Base-by-base conservation (phyloP, 2,113 vertebrate genomes). In the Epinephelus cyanopodus region DNA sequence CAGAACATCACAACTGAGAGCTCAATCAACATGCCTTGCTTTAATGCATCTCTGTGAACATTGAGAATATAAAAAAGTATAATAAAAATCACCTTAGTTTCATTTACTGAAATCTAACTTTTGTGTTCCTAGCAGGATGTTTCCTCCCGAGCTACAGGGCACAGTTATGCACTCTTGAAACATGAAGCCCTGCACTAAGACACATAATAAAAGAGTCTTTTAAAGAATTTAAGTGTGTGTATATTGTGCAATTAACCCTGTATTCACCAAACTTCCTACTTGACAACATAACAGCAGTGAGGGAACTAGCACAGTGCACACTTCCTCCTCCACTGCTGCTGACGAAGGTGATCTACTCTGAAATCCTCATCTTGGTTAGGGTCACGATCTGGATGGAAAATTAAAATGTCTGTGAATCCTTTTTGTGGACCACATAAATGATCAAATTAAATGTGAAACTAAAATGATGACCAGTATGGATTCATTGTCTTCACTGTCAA, bases 321-420 rank as follows among this genome's bases (percentile, higher is more conserved):
- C 92, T 88, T 78, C 85, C 87, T 74, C 93, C 92, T 1, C 91
- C 57, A 52, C 88, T 60, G 50, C 91, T 93, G 81, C 94, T 84
- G 81, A 97, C 88, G 76, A 94, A 82, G 75, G 94, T 89, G 11
- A 94, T 95, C 52, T 97, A 96, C 93, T 97, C 97, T 39, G 97
- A 99, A 64, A 97, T 89, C 92, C 96, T 98, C 77, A 74, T 96
- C 92, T 85, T 97, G 69, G 10, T 73, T 74, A 97, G 93, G 3
- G 95, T 93, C 79, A 83, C 87, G 61, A 85, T 45, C 98, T 98
- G 83, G 47, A 77, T 58, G 42, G 10, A 88, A 66, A 81, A 82
- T 33, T 14, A 69, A 7, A 68, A 45, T 33, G 21, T 78, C 65
- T 39, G 42, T 29, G 33, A 37, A 37, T 8, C 33, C 33, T 37